Conservation (phyloP, 2,797 vertebrate genomes). For the Amblyopsis hoosieri region DNA sequence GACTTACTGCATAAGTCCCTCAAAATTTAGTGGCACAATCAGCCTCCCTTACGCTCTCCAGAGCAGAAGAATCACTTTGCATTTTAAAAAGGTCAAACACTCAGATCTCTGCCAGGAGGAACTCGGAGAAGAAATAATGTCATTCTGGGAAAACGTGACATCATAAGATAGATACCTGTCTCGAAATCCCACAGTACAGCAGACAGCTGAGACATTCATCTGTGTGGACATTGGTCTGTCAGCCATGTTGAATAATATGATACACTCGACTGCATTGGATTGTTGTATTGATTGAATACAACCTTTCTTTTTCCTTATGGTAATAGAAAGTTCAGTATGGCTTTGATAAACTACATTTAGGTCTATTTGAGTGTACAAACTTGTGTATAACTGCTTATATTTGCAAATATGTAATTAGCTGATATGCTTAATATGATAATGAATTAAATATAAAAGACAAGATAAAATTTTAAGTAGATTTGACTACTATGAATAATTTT, state of each 20-base stretch:
- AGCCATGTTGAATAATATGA: conserved; percentile 32
- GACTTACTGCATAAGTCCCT: conserved; percentile 77
- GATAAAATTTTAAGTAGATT: conserved; percentile 18
- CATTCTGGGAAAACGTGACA: conserved; percentile 72
- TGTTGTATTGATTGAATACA: conserved; percentile 13
- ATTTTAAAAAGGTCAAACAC: conserved; percentile 84
- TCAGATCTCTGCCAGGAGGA: conserved; percentile 77
- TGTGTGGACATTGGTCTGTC: conserved; percentile 35
- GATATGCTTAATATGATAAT: neutral
- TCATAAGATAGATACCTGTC: conserved; percentile 65
- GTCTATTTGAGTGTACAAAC: neutral
- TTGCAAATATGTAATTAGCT: conserved; percentile 21
- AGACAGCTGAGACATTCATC: conserved; percentile 58
- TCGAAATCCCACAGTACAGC: conserved; percentile 66
- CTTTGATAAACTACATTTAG: neutral
- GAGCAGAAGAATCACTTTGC: conserved; percentile 79
- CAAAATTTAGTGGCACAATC: conserved; percentile 77
- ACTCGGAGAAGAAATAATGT: conserved; percentile 75
- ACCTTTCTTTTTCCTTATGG: conserved; percentile 2
- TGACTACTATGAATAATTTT: conserved; percentile 2
- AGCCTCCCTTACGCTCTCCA: conserved; percentile 74
- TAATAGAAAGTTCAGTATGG: neutral
- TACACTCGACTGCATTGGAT: conserved; percentile 6
- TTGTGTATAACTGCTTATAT: conserved; percentile 13
- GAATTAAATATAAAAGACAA: neutral